These are phyloP conservation scores for Malurus leucopterus DNA, from an alignment of 2,797 vertebrate genomes.

Conservation along the genomic window DNA sequence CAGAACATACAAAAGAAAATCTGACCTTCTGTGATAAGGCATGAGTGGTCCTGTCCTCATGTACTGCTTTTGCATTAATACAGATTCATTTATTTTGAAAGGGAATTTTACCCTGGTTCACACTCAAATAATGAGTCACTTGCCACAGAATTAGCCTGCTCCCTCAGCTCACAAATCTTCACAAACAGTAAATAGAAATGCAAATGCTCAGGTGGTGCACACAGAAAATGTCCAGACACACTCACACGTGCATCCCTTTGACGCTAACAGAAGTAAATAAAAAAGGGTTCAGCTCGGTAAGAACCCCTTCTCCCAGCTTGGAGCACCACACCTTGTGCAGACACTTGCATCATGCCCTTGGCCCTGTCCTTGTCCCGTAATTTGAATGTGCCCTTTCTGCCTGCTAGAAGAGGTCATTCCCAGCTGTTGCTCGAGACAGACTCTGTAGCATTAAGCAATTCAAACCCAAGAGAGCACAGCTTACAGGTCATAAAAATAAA, in stretches of 20 bases:
- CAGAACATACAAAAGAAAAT: not conserved
- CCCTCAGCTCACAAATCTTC: not conserved
- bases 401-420: not conserved
- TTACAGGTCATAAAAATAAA: not conserved
- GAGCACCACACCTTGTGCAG: not conserved
- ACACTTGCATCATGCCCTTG: not conserved
- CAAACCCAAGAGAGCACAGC: not conserved
- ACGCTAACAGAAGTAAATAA: not conserved
- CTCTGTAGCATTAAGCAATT: not conserved
- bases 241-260: not conserved
- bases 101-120: not conserved
- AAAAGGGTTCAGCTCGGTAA: not conserved
- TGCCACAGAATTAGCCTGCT: not conserved
- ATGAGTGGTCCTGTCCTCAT: not conserved
- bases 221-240: not conserved
- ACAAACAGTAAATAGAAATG: not conserved
- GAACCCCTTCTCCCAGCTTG: not conserved
- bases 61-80: not conserved
- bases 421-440: not conserved
- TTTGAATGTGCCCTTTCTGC: not conserved
- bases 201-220: not conserved
- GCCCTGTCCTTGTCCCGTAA: not conserved
- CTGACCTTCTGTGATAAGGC: not conserved
- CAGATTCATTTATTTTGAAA: not conserved
- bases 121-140: not conserved